Base-by-base conservation (phyloP, 1,140 invertebrate genomes). In the Polypedilum vanderplanki region DNA sequence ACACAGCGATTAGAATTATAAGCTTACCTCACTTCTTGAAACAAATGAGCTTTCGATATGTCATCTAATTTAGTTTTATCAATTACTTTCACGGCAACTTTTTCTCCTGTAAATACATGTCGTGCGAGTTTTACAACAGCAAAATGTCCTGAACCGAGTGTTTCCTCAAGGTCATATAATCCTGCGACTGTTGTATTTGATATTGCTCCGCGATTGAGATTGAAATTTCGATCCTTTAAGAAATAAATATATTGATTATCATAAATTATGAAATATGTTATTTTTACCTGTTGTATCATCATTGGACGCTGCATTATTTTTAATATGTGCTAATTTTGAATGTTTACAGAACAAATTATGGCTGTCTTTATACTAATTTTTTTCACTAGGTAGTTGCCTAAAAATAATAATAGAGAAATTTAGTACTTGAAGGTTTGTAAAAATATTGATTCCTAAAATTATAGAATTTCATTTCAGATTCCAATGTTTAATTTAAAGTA, bases 71-170 rank as follows among this genome's bases (percentile, higher is more conserved):
- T 98, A 75, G 90, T 95, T 85, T 99, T 99, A 84, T 99, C 98
- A 79, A 99, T 99, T 73, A 99, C 92, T 87, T 94, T 93, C 57
- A 93, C 92, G 73, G 92, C 92, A 74, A 99, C 98, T 85, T 97
- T 97, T 86, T 98, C 96, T n/a, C 97, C 97, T 64, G 98, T 99
- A 83, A 99, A 99, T 65, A 99, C 97, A 88, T 99, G 98, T 77
- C 94, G 87, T 9, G 98, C 98, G 76, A 98, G 85, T 87, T 99
- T 99, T 20, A 99, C 98, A 73, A 99, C 96, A 75, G 98, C 98
- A 88, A 98, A 99, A 86, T 99, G 97, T 70, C 97, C 97, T 76
- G 91, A 89, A 10, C 94, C 95, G 15, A 97, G 85, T 0, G 96
- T 98, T 82, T 98, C 93, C 82, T 97, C 94, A 79, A 99, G 86